Percentiles rank a stretch among this genome's conserved stretches.
Conservation (phyloP, 2,797 vertebrate genomes). For the Nannoperca obscura region DNA sequence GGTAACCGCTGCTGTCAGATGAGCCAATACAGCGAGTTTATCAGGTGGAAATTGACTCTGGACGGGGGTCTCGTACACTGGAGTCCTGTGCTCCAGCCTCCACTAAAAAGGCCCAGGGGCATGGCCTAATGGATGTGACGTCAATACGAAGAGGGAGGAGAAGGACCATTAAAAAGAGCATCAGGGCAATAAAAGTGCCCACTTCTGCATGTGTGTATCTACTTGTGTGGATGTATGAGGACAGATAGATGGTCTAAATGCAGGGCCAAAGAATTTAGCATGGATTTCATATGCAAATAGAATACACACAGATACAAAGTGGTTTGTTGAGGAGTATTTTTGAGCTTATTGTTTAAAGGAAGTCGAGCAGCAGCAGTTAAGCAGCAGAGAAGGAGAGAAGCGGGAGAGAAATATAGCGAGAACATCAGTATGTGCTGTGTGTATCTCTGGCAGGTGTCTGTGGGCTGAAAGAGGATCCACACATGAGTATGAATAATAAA, state of each 20-base stretch:
- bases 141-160: slow-evolving; percentile 69
- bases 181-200: slow-evolving; percentile 68
- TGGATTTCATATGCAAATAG: slow-evolving; percentile 9
- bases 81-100: slow-evolving; percentile 57
- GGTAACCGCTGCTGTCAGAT: slow-evolving; percentile 69
- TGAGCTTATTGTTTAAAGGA: slow-evolving; percentile 33
- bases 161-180: slow-evolving; percentile 73
- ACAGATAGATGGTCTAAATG: slow-evolving; percentile 31
- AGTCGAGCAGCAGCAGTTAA: slow-evolving; percentile 16
- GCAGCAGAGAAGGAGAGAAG: slow-evolving; percentile 8
- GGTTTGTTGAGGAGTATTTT: slow-evolving; percentile 15
- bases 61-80: slow-evolving; percentile 53
- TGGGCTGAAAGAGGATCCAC: slow-evolving; percentile 79
- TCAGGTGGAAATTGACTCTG: slow-evolving; percentile 77
- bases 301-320: slow-evolving; percentile 1
- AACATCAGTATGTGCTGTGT: slow-evolving; percentile 55
- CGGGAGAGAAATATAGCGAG: slow-evolving; percentile 16
- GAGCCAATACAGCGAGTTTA: slow-evolving; percentile 67
- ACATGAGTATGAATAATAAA: slow-evolving; percentile 82
- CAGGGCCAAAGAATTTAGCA: slow-evolving; percentile 18
- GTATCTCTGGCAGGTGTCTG: slow-evolving; percentile 73
- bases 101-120: slow-evolving; percentile 78
- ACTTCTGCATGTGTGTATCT: slow-evolving; percentile 27
- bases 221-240: slow-evolving; percentile 19
- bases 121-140: slow-evolving; percentile 78